Base-by-base conservation (phyloP, 1,140 invertebrate species). In the Ctenoplectra terminalis region DNA sequence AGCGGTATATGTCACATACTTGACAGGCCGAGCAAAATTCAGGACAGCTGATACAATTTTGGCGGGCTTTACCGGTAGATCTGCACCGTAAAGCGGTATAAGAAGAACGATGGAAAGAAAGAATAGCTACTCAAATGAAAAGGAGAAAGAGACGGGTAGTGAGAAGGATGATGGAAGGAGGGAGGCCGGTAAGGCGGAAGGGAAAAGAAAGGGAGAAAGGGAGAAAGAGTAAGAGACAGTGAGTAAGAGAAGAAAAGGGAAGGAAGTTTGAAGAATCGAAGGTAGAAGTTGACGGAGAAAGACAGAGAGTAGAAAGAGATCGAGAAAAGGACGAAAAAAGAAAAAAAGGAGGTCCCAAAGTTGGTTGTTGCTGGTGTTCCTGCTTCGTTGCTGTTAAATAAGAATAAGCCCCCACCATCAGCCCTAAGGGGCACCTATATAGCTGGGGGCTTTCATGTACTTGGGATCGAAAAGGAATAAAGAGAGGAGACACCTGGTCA, bases 1-100 rank as follows among this genome's bases (percentile, higher is more conserved):
- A 88, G 73, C 77, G 81, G 50, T 74, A 66, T 69, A 60, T 56
- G 69, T 81, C 77, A 54, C 37, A n/a, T 43, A 37, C 29, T 58
- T 84, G 79, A 88, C 87, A 85, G 73, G 80, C 58, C 52, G 75
- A 71, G 75, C 73, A 76, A 90, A 90, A 89, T 92, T 82, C 90
- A 90, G 90, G 92, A 92, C 92, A 93, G 93, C 92, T 93, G 93
- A 93, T 93, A 92, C 85, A 92, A 90, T 93, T 93, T 93, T 92
- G 93, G 92, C 92, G 92, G 92, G 91, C 69, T 90, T 83, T 60
- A 64, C 61, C 70, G 71, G 67, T 73, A 52, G 81, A 83, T 75
- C 82, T 69, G 67, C 60, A 61, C 58, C 73, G 83, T 74, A 83
- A 83, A 86, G 87, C 52, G 46, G 61, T 56, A 11, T 37, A 46